phyloP scores from a whole-genome alignment of 2,797 vertebrate species.

The Poecilia gillii region DNA sequence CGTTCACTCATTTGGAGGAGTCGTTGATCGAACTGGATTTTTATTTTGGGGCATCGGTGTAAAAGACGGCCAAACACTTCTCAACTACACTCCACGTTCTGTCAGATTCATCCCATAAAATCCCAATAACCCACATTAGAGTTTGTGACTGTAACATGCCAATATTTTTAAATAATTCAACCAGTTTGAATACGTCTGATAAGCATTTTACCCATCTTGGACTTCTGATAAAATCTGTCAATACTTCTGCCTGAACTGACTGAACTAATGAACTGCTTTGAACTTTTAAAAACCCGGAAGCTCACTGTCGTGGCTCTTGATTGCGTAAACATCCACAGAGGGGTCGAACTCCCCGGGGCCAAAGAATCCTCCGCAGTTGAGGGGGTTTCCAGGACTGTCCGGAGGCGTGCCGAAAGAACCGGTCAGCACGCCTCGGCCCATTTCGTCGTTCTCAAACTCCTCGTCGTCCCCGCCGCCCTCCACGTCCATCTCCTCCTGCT shows the following conservation, averaged over 20 bases:
- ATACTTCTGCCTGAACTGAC: not conserved
- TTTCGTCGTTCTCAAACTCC: conserved; percentile 87
- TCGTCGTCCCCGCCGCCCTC: conserved; percentile 88
- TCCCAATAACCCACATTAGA: too few relatives aligned
- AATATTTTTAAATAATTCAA: not conserved
- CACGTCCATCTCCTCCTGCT: conserved; percentile 95
- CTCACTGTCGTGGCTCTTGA: conserved; percentile 95
- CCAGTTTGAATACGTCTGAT: too few relatives aligned
- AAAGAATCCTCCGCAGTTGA: conserved; percentile 91
- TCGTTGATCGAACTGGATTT: not conserved
- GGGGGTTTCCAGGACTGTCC: conserved; percentile 91
- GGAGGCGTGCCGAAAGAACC: conserved; percentile 93
- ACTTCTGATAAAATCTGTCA: not conserved
- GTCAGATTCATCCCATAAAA: not conserved
- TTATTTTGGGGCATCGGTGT: not conserved
- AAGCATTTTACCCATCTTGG: not conserved
- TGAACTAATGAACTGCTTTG: not conserved
- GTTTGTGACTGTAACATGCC: not conserved
- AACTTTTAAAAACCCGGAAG: not conserved
- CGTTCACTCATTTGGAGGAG: not conserved
- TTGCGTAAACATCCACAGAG: conserved; percentile 93
- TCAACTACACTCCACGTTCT: not conserved
- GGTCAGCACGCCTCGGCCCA: conserved; percentile 81
- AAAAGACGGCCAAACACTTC: not conserved
- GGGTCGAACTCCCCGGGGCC: conserved; percentile 93